Evolutionary conservation across 2,888 invertebrate species (phyloP), one percentile per base, ranked within the genome.

Genomic region (Tyria jacobaeae): DNA sequence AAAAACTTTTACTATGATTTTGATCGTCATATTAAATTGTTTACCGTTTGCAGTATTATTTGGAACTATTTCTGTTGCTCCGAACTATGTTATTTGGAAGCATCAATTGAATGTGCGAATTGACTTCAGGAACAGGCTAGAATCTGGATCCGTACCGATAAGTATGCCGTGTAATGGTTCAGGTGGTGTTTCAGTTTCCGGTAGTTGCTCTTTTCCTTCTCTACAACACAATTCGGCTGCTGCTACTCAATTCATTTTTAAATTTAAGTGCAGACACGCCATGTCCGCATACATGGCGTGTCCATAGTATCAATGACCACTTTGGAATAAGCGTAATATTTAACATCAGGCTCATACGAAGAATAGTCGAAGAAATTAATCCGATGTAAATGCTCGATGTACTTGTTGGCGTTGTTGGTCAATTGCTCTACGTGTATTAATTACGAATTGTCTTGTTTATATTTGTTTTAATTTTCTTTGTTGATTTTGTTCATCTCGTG

Each of bases 401-500:
- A 67, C 66, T 48, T 67, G 69, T 70, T 72, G 64, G 17, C 67
- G 65, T 69, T 69, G 66, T 60, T 70, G 69, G 52, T 60, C 53
- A 53, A 48, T 60, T 34, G 35, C 44, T 68, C 64, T 62, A 27
- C 62, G 71, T 71, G 57, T 70, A 53, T 70, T 58, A 48, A 66
- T 67, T 64, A 41, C 61, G 62, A 72, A 70, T 47, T 62, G 55
- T 60, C 60, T 63, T 53, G 64, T 49, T 68, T 72, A 56, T 73
- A 60, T 35, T 67, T 51, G 64, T 66, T 68, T n/a, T 41, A 41
- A 41, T 41, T 41, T 12, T 41, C 41, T 41, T 51, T 68, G 25
- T 69, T 64, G 39, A 70, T 72, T 72, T 52, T 59, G 64, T 63
- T 70, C 65, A 68, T 57, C 62, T 68, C 62, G 72, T 64, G 66